Evolutionary conservation across 2,113 vertebrate genomes (phyloP).

Genomic region (Brienomyrus brachyistius): DNA sequence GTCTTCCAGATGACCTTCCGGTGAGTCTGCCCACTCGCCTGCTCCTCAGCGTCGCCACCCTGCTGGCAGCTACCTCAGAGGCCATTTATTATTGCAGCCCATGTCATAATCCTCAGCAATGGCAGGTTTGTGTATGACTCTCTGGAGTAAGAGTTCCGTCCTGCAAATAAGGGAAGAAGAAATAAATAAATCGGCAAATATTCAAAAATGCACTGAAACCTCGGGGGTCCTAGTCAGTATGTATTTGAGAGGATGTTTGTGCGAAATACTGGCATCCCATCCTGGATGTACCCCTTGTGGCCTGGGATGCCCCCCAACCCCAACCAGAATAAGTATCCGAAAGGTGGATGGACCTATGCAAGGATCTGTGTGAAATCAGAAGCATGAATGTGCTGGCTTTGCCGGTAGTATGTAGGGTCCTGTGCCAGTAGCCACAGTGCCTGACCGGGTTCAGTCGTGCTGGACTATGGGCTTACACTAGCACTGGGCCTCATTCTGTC

Average conservation of each 20-base stretch:
- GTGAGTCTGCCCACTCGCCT: constrained; percentile 50
- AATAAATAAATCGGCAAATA: background rate
- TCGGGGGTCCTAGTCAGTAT: background rate
- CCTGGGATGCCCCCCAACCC: background rate
- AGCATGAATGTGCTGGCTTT: background rate
- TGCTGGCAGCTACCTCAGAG: background rate
- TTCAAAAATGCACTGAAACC: background rate
- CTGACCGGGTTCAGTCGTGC: background rate
- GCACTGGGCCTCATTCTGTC: background rate
- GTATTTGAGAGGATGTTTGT: background rate
- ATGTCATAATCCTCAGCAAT: background rate
- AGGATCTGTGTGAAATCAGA: background rate
- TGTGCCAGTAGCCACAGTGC: background rate
- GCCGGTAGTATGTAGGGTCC: background rate
- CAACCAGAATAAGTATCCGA: background rate
- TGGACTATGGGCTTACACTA: background rate
- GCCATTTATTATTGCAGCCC: too few relatives aligned
- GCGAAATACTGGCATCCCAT: background rate
- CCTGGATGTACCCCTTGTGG: background rate
- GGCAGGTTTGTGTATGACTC: background rate
- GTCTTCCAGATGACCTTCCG: constrained; percentile 98
- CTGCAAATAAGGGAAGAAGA: background rate
- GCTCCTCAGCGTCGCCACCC: background rate
- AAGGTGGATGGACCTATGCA: background rate
- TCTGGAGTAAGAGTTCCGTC: background rate